A percentile compares a stretch with the other conserved stretches of the same genome.
These are phyloP conservation scores for Tetragonula clypearis DNA, from an alignment of 1,140 invertebrate genomes.

Conservation along the genomic window DNA sequence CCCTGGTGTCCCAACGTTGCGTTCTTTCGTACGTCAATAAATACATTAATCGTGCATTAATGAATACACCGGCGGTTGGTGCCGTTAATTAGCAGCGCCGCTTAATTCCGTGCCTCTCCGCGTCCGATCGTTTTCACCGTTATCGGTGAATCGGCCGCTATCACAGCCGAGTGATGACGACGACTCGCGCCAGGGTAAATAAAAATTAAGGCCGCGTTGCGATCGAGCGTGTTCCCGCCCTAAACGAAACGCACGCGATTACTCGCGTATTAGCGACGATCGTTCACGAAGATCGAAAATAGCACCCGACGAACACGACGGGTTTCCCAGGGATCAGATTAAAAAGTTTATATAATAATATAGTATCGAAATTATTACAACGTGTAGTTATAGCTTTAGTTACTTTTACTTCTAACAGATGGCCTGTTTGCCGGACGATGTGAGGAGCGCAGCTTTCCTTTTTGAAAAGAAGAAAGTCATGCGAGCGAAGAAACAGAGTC, in stretches of 20 bases:
- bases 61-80: neutral
- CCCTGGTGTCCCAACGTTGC: neutral
- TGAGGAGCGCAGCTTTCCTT: no score
- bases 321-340: constrained; percentile 50
- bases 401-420: no score
- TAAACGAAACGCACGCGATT: constrained; percentile 23
- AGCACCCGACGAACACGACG: no score
- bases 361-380: no score
- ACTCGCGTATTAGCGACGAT: constrained; percentile 9
- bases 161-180: no score
- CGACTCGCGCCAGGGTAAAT: neutral
- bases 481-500: no score
- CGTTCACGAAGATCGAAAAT: no score
- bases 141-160: neutral
- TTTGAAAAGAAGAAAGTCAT: no score
- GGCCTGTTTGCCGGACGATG: no score
- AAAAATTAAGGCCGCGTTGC: constrained; percentile 1
- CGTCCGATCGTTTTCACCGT: neutral
- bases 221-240: constrained; percentile 26
- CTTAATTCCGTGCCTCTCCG: neutral
- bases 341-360: neutral
- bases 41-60: constrained; percentile 25
- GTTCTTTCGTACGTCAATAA: constrained; percentile 2
- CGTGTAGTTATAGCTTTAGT: no score
- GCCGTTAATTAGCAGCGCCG: constrained; percentile 9